Evolutionary conservation across 2,797 vertebrate species (phyloP), one percentile per base, ranked within the genome.

Genomic region (Brachyalestes nurse): DNA sequence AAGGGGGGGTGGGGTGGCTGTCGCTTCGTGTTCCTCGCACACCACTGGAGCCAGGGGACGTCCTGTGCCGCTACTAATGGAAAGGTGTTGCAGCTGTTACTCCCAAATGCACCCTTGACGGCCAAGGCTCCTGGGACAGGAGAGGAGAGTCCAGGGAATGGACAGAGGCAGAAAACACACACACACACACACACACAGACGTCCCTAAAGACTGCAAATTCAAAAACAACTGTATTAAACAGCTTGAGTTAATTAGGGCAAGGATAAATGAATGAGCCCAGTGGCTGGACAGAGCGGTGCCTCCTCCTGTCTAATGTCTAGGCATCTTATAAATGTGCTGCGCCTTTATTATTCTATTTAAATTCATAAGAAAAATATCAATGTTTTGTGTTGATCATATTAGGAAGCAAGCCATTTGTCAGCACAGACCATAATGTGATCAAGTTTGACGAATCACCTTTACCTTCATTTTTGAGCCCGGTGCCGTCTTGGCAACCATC

Each of bases 21-120:
- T 87, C 83, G 67, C 80, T 86, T 86, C 55, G 45, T 75, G 72
- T 87, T 87, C 81, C 72, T 83, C 58, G 62, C 84, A 82, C 81
- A 72, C 64, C 80, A 80, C 70, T 86, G 84, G 70, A 83, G 77
- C 57, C 58, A 77, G 69, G 84, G 78, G 80, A 77, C 81, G 47
- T 51, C 65, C 51, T 72, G 84, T 78, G 74, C 80, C 83, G 58
- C 49, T 61, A 80, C 51, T 72, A 77, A 83, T 69, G 70, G 45
- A 78, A 83, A 73, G 79, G 78, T 84, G 78, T 71, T 84, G 62
- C 80, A 79, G 80, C 82, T 79, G 82, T 81, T 85, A 8, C 72
- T 84, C 45, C 17, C 64, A 65, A 73, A 78, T 60, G 47, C 47
- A 40, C 21, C 40, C 45, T 19, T 77, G 19, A 75, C 13, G 34